Evolutionary conservation across 2,797 vertebrate species (phyloP), one percentile per base, ranked within the genome.

Genomic region (Cirrhinus molitorella): DNA sequence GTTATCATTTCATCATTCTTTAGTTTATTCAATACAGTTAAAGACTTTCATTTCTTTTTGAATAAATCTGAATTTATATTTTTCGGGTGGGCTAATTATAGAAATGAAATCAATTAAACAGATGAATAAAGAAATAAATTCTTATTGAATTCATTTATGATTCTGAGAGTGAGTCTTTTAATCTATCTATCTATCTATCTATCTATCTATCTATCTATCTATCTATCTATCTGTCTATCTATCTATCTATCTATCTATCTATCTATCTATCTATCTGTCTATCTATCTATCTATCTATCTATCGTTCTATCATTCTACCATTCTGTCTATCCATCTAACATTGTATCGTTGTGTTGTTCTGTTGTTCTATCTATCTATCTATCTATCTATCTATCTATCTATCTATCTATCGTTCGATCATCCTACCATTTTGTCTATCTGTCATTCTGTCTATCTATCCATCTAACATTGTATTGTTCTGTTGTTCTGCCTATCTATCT

Each of bases 1-100:
- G 93, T 87, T 94, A 93, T 93, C 89, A 91, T 93, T 94, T 94
- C 91, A 91, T 94, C 89, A 66, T 78, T 16, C 88, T 93, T 94
- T 90, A 89, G 91, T 93, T 94, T 90, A 88, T 92, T 94, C 92
- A 92, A 94, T 93, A 93, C 92, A 78, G 92, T 94, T 91, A 91
- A 93, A 93, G 90, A 93, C 88, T 76, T 92, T 90, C 70, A 76
- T 85, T 88, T 88, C 83, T 86, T 89, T 86, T 88, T 88, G 89
- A 94, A 93, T 93, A 94, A 93, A 92, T 93, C 91, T 90, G 91
- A 95, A 93, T 95, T 95, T 95, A 94, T 96, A 96, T 95, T 95
- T 95, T 94, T 94, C 87, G 94, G 95, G 92, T 92, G 93, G 93
- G 93, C 93, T 93, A 94, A 93, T 94, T 91, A 90, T 94, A 94